phyloP scores from a whole-genome alignment of 2,888 invertebrate species.

The Drosophila rubida region DNA sequence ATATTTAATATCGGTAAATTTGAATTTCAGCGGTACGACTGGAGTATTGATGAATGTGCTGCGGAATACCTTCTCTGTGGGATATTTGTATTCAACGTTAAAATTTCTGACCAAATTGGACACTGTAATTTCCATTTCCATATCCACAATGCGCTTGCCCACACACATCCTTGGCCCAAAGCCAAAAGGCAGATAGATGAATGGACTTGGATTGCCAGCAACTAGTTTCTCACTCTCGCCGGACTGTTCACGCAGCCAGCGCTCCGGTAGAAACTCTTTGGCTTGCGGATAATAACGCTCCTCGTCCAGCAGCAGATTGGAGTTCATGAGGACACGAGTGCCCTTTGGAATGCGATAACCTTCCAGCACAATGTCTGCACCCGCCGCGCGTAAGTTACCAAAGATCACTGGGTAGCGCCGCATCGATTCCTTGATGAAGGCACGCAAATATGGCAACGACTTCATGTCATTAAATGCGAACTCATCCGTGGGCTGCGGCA shows the following conservation, averaged over 20 bases:
- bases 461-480: conserved; percentile 82
- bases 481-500: conserved; percentile 70
- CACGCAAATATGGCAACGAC: conserved; percentile 87
- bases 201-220: conserved; percentile 59
- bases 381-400: conserved; percentile 86
- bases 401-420: conserved; percentile 87
- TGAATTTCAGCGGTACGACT: conserved; percentile 82
- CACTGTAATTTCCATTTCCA: conserved; percentile 87
- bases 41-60: conserved; percentile 75
- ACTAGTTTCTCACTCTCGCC: conserved; percentile 86
- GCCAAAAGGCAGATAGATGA: conserved; percentile 79
- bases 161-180: conserved; percentile 87
- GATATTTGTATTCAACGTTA: conserved; percentile 82
- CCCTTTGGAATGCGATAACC: conserved; percentile 88
- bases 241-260: conserved; percentile 87
- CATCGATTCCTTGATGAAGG: conserved; percentile 90
- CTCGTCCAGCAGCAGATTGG: conserved; percentile 87
- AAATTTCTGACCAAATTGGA: conserved; percentile 85
- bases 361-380: conserved; percentile 86
- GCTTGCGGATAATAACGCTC: conserved; percentile 88
- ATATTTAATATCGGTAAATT: conserved; percentile 69
- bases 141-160: conserved; percentile 89
- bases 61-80: conserved; percentile 72
- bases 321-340: conserved; percentile 89
- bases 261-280: conserved; percentile 89